Percentiles rank a stretch among this genome's conserved stretches.
Evolutionary conservation across 2,797 vertebrate genomes (phyloP).

Genomic region (Myotis planiceps): DNA sequence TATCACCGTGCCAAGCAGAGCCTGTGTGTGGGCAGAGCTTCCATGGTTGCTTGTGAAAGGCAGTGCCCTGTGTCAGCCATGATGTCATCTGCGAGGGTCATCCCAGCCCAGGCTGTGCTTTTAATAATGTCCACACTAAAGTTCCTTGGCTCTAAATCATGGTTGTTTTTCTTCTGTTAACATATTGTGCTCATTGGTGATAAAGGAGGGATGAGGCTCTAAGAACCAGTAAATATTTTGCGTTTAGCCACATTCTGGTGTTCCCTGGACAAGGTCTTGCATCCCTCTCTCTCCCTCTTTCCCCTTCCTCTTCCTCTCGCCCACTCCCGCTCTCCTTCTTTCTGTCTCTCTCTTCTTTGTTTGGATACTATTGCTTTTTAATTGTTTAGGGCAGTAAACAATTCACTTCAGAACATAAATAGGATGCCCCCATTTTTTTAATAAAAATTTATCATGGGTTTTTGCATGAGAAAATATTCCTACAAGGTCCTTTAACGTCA

Average conservation of each 20-base stretch:
- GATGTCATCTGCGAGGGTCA: slow-evolving; percentile 45
- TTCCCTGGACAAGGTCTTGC: not conserved
- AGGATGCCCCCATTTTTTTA: not conserved
- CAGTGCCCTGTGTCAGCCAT: not conserved
- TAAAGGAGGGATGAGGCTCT: not conserved
- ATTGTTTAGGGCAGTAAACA: not conserved
- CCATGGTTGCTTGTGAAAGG: not conserved
- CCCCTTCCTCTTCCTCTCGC: not conserved
- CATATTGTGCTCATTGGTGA: not conserved
- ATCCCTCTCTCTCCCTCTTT: not conserved
- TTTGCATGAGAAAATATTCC: not conserved
- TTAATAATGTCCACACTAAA: not conserved
- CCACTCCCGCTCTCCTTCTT: not conserved
- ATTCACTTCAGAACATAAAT: not conserved
- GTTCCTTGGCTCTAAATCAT: not conserved
- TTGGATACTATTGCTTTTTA: not conserved
- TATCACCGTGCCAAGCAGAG: not conserved
- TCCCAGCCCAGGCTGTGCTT: not conserved
- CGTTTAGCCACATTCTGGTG: not conserved
- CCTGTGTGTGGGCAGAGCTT: not conserved
- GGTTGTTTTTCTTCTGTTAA: not conserved
- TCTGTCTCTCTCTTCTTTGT: not conserved
- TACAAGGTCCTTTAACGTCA: not conserved
- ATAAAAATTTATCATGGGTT: not conserved
- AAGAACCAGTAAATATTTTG: not conserved